phyloP scores from a whole-genome alignment of 1,140 invertebrate species.

The Euborellia annulipes region DNA sequence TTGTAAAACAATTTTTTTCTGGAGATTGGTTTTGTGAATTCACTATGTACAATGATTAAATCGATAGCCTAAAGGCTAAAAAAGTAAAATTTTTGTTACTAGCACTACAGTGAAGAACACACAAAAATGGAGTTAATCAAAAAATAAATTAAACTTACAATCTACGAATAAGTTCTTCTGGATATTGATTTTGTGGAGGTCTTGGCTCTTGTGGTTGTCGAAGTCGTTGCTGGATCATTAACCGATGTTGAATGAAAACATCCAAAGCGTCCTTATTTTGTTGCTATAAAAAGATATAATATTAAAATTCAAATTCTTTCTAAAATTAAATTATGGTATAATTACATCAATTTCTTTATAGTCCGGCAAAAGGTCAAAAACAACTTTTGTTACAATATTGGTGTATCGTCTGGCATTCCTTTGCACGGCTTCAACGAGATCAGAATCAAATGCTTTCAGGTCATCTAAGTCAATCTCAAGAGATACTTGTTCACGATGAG shows the following conservation, averaged over 20 bases:
- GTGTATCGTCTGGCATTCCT: slow-evolving; percentile 75
- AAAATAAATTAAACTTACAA: slow-evolving; percentile 52
- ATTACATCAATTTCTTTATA: slow-evolving; percentile 67
- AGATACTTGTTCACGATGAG: slow-evolving; percentile 76
- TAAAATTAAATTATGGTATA: neutral
- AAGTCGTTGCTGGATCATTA: slow-evolving; percentile 73
- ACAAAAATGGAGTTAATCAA: too few species aligned
- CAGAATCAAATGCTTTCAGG: slow-evolving; percentile 65
- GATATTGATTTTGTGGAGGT: slow-evolving; percentile 75
- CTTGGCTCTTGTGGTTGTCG: slow-evolving; percentile 48
- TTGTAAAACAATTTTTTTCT: too few species aligned
- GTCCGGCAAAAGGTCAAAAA: slow-evolving; percentile 77
- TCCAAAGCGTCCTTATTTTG: slow-evolving; percentile 84
- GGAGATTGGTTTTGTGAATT: too few species aligned
- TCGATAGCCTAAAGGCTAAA: too few species aligned
- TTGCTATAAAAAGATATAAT: slow-evolving; percentile 29
- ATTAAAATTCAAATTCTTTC: neutral
- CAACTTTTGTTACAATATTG: slow-evolving; percentile 64
- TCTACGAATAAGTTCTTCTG: slow-evolving; percentile 84
- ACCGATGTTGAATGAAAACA: slow-evolving; percentile 94
- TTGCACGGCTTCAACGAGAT: slow-evolving; percentile 60
- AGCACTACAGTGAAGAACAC: too few species aligned
- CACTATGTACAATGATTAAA: too few species aligned
- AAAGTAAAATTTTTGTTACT: too few species aligned
- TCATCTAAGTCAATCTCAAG: slow-evolving; percentile 84